Base-by-base conservation (phyloP, 2,113 vertebrate species). In the Gambusia holbrooki region DNA sequence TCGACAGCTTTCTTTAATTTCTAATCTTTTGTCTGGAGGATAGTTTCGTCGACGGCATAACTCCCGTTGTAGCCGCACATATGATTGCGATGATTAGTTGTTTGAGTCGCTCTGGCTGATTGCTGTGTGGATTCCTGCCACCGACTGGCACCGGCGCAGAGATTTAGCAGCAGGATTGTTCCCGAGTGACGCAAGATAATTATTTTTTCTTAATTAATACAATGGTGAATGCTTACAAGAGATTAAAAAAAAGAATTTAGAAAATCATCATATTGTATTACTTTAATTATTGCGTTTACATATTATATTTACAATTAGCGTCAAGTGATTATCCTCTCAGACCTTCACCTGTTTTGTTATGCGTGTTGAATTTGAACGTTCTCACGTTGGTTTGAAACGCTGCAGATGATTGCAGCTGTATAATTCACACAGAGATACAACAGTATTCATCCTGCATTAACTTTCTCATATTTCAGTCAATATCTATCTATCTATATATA, bases 1-100 rank as follows among this genome's bases (percentile, higher is more conserved):
- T 25, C 69, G 33, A 48, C 71, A 75, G 48, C 14, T 33, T 67
- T 11, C 17, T 62, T 79, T 79, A 35, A 66, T 64, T 77, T 69
- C 42, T 61, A 27, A 54, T 80, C 40, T 69, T 66, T 69, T 77
- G 61, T 68, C 66, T 5, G 42, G 2, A 1, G 25, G 35, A 76
- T 70, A 65, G 73, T 73, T 29, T 58, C 61, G 32, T 5, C 25
- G 25, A n/a, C 42, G 58, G 25, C 68, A 45, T 15, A 64, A 72
- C 69, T 32, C 51, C 60, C 51, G 32, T 5, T 65, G 70, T 45
- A 70, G 64, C 25, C 32, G 76, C 19, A 67, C 6, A 62, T 80
- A 77, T 62, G 40, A 73, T 33, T 74, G 14, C 30, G 37, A 51
- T 48, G 73, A n/a, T 37, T 11, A 17, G 6, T n/a, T 28, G 11